Evolutionary conservation across 2,113 vertebrate species (phyloP), one percentile per base, ranked within the genome.

Genomic region (Phaethon lepturus): DNA sequence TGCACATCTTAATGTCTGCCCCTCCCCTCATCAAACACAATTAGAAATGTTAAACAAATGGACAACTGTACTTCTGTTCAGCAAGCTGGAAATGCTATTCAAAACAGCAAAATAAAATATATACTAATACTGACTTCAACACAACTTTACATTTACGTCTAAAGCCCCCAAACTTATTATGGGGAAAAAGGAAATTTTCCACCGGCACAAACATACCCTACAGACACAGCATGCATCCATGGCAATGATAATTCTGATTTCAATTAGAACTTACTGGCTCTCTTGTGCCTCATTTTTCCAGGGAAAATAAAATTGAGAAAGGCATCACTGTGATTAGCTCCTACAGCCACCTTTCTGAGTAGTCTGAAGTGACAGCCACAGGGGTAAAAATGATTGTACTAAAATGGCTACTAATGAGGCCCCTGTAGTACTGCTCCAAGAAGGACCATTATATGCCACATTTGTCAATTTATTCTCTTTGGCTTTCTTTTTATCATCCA

Each of bases 361-460:
- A 97, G 97, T 96, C 88, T 94, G 97, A 97, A 97, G 95, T 98
- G 96, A 98, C 93, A 97, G 96, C 96, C 98, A 96, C 90, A 95
- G 84, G 88, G 91, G 88, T 94, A 95, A 97, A 98, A 95, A 95
- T 88, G 96, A 95, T 94, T 95, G 81, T 94, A 96, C 91, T 97
- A 97, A 98, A 97, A 95, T 86, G 88, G 95, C 77, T 97, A 76
- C 94, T 98, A 98, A 98, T 97, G 95, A 98, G 96, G 89, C 89
- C 95, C 95, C 96, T 84, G 74, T 95, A 98, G 97, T 93, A 97
- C 89, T 85, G 73, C 93, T 97, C 95, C 84, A 97, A 97, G 86
- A 92, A 97, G 96, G 96, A 97, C 82, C 89, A 96, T 97, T 94
- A 93, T 92, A 75, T 60, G 71, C 81, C 94, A 91, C 94, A 95